A percentile compares a stretch with the other conserved stretches of the same genome.
These are phyloP conservation scores for Pristionchus entomophagus DNA, from an alignment of 2,888 invertebrate genomes.

Conservation along the genomic window DNA sequence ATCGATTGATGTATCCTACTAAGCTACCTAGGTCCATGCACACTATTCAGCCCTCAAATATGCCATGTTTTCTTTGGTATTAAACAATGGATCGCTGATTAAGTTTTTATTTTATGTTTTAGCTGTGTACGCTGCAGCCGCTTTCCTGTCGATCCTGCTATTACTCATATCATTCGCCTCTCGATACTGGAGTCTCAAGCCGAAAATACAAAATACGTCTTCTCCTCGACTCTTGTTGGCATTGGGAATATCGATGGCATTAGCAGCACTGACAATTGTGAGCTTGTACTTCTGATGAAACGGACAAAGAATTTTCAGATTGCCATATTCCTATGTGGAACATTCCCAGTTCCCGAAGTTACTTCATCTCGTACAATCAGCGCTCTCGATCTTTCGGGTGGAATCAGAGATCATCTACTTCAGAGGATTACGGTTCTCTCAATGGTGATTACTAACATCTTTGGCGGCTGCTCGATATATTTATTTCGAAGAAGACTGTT, in stretches of 20 bases:
- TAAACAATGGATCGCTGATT: neutral
- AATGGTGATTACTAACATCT: neutral
- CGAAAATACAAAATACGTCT: neutral
- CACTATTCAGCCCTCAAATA: neutral
- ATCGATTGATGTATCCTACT: neutral
- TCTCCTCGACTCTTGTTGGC: neutral
- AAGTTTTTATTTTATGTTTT: neutral
- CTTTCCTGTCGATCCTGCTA: neutral
- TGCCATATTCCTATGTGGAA: neutral
- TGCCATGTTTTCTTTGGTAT: neutral
- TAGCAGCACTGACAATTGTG: neutral
- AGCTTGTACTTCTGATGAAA: neutral
- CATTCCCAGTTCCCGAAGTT: neutral
- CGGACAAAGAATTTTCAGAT: neutral
- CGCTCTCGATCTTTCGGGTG: neutral
- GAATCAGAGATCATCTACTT: neutral
- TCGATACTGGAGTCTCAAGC: neutral
- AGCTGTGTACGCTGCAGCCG: neutral
- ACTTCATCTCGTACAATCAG: neutral
- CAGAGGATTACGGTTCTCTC: neutral
- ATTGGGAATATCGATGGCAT: neutral
- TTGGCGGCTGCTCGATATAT: neutral
- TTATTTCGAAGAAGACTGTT: neutral
- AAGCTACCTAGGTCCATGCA: neutral
- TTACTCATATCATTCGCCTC: neutral